Conservation (phyloP, 2,113 vertebrate species). For the Pogona vitticeps region DNA sequence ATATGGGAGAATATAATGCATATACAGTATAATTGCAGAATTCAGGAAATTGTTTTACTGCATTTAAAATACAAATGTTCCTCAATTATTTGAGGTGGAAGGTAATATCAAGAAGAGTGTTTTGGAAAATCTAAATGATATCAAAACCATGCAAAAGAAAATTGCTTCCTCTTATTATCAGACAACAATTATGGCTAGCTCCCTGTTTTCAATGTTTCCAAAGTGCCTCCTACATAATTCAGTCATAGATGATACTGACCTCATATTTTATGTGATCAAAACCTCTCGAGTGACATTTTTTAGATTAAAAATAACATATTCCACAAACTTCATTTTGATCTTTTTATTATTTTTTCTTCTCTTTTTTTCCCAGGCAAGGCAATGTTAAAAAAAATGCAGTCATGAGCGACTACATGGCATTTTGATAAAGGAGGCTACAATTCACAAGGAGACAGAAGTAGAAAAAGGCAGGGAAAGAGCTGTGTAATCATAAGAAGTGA, state of each 20-base stretch:
- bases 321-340: not conserved
- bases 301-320: slow-evolving; percentile 30
- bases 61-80: not conserved
- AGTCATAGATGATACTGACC: not conserved
- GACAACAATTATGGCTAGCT: not conserved
- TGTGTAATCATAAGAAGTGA: not conserved
- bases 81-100: not conserved
- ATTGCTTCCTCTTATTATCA: slow-evolving; percentile 3
- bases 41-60: not conserved
- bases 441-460: slow-evolving; percentile 1
- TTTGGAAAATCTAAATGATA: not conserved
- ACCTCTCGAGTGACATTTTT: slow-evolving; percentile 14
- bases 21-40: not conserved
- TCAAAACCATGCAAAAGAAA: slow-evolving; percentile 13
- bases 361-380: not conserved
- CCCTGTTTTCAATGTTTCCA: not conserved
- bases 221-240: not conserved
- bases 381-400: not conserved
- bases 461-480: not conserved
- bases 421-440: slow-evolving; percentile 20
- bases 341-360: not conserved
- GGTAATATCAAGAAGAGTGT: not conserved
- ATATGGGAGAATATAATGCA: not conserved
- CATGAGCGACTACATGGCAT: not conserved
- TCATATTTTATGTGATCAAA: slow-evolving; percentile 22